Evolutionary conservation across 2,113 vertebrate species (phyloP), one percentile per base, ranked within the genome.

Genomic region (Anas platyrhynchos): DNA sequence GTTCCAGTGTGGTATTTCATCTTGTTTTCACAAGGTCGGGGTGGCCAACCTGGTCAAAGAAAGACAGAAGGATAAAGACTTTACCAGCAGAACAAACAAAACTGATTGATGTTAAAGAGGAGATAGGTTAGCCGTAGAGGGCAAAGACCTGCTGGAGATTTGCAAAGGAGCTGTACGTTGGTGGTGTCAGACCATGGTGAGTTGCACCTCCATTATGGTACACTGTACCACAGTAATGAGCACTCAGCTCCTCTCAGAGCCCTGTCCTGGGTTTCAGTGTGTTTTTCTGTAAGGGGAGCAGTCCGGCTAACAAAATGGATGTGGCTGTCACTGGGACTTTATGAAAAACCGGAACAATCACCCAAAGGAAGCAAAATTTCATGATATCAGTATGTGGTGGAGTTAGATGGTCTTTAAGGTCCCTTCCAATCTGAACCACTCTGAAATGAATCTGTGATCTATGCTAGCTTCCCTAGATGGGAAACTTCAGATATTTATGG

Each of bases 51-150:
- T 81, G 54, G 84, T 86, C 90, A 87, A 88, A 82, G 71, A 50
- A 91, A 82, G 69, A 66, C 73, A 75, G 92, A 91, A 72, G 84
- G 87, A 81, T 72, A 72, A 97, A 90, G 55, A 88, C 56, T 68
- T 80, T 83, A 91, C 95, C 81, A 78, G 61, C 63, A 80, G 72
- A 58, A 68, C 67, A 85, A 84, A 76, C 41, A 43, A 72, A 91
- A 63, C 78, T 63, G 52, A 34, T 87, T 85, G 72, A 31, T 73
- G 20, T 38, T 27, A 44, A 93, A 82, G 46, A 83, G n/a, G 27
- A 72, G 83, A 67, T 32, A 79, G 66, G 52, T 54, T 58, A 84
- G 56, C 86, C 34, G 11, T 3, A n/a, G 54, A 69, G 31, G 63
- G 50, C 38, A 61, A 69, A 74, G 71, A 20, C 59, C 80, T 80